phyloP scores from a whole-genome alignment of 2,888 invertebrate species.

The Uropetala carovei region DNA sequence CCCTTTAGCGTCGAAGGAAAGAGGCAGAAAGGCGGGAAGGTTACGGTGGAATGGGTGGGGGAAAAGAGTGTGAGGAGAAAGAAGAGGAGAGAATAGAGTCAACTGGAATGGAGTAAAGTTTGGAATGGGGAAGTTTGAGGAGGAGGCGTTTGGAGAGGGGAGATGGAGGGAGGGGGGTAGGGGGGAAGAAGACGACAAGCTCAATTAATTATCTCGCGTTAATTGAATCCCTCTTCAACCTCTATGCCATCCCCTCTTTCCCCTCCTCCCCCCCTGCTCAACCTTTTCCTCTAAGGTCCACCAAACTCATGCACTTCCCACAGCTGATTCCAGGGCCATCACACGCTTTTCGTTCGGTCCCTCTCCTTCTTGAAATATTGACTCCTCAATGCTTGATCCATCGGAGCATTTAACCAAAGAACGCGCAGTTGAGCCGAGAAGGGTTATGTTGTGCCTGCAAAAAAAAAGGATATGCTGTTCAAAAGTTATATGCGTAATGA shows the following conservation, averaged over 20 bases:
- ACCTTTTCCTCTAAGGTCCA: background rate
- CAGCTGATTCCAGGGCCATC: background rate
- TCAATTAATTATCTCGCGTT: conserved; percentile 22
- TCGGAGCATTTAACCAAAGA: no score
- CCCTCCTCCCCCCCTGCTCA: background rate
- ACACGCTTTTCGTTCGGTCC: background rate
- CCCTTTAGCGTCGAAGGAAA: background rate
- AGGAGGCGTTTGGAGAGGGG: background rate
- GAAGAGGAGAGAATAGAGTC: background rate
- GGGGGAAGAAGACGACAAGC: background rate
- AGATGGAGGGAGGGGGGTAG: background rate
- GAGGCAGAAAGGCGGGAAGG: background rate
- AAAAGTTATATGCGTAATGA: no score
- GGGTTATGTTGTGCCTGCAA: no score
- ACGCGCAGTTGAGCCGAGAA: no score
- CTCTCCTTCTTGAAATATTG: background rate
- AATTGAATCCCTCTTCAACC: background rate
- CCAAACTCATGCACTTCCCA: background rate
- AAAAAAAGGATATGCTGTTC: no score
- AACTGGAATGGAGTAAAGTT: background rate
- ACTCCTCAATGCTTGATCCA: no score
- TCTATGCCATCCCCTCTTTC: background rate
- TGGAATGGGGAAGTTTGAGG: background rate
- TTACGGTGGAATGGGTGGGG: background rate
- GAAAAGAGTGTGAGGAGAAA: background rate